Evolutionary conservation across 1,140 invertebrate genomes (phyloP).

Genomic region (Notospermus geniculatus): DNA sequence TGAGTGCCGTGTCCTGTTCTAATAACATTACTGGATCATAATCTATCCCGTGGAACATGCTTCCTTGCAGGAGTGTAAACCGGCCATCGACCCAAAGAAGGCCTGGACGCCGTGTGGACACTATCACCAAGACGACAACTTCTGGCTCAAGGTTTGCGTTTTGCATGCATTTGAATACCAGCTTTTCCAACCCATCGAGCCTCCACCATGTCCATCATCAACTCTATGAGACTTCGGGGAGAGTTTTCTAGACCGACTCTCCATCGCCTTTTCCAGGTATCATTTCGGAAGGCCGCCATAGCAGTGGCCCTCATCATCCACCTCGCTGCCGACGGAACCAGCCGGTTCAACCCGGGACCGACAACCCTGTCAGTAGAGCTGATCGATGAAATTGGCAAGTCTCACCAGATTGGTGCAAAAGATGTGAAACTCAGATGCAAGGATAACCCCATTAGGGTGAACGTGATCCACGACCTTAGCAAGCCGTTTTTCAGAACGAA

Average conservation of each 20-base stretch:
- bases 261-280: constrained; percentile 22
- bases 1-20: too few relatives aligned
- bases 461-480: constrained; percentile 30
- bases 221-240: too few relatives aligned
- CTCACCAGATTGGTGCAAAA: constrained; percentile 12
- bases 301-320: constrained; percentile 35
- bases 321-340: constrained; percentile 36
- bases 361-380: constrained; percentile 27
- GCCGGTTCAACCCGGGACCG: constrained; percentile 16
- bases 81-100: constrained; percentile 12
- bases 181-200: too few relatives aligned
- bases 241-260: too few relatives aligned
- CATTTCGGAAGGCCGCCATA: constrained; percentile 29
- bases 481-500: constrained; percentile 32
- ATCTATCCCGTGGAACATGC: too few relatives aligned
- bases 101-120: constrained; percentile 16
- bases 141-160: constrained; percentile 13
- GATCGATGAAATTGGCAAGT: constrained; percentile 21
- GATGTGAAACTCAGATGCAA: constrained; percentile 22
- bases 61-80: constrained; percentile 19
- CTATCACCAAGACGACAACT: constrained; percentile 11
- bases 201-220: too few relatives aligned
- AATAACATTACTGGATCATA: too few relatives aligned
- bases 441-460: constrained; percentile 24
- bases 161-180: too few relatives aligned